These are phyloP conservation scores for Merops nubicus DNA, from an alignment of 2,113 vertebrate genomes.

Conservation along the genomic window DNA sequence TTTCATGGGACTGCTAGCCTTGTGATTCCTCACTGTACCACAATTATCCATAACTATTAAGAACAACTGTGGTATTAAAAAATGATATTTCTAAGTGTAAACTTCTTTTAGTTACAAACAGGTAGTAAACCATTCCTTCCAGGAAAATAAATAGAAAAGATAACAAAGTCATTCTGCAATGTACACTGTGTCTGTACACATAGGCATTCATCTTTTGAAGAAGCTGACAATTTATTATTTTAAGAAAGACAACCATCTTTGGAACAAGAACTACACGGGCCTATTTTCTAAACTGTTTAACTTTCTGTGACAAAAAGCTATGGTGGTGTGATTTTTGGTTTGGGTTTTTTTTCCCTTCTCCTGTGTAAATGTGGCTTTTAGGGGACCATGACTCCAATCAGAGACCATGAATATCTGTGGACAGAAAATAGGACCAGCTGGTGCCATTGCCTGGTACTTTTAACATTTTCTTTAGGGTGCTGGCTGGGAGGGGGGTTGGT, in stretches of 20 bases:
- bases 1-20: not conserved
- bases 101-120: not conserved
- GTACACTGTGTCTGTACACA: not conserved
- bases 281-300: not conserved
- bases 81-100: not conserved
- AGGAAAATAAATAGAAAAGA: not conserved
- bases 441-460: conserved; percentile 44
- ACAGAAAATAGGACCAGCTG: conserved; percentile 56
- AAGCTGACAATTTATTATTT: not conserved
- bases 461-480: conserved; percentile 47
- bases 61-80: not conserved
- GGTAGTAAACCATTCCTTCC: not conserved
- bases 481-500: not conserved
- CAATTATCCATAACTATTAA: not conserved
- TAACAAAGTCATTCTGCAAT: not conserved
- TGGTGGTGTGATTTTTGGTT: not conserved
- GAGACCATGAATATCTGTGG: not conserved
- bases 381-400: not conserved
- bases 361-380: not conserved
- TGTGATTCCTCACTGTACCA: not conserved
- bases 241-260: not conserved
- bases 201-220: not conserved
- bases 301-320: not conserved
- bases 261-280: not conserved
- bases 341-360: not conserved